Percentiles rank a stretch among this genome's conserved stretches.
phyloP scores from a whole-genome alignment of 2,888 invertebrate genomes.

The Yponomeuta malinellus region DNA sequence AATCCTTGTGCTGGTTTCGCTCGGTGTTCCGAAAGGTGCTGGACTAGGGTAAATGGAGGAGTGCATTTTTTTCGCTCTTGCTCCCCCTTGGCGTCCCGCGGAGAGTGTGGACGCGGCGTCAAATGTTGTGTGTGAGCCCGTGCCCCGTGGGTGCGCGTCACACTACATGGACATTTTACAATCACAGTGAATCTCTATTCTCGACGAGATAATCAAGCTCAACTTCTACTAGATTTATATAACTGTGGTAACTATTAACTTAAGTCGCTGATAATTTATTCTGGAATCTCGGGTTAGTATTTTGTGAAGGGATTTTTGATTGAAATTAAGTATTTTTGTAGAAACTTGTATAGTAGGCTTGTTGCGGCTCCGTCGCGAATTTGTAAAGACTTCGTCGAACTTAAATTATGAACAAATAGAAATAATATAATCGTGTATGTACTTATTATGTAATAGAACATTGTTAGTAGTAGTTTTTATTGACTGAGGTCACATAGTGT shows the following conservation, averaged over 20 bases:
- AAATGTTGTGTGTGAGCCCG: too few relatives aligned
- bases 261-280: constrained; percentile 15
- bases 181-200: background rate
- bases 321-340: background rate
- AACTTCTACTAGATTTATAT: background rate
- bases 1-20: background rate
- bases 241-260: constrained; percentile 4
- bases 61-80: too few relatives aligned
- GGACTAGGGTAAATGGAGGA: too few relatives aligned
- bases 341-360: background rate
- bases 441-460: background rate
- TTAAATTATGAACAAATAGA: background rate
- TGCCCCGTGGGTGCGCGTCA: background rate
- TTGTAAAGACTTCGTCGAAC: background rate
- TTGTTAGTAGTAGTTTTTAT: background rate
- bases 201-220: constrained; percentile 3
- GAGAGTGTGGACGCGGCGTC: too few relatives aligned
- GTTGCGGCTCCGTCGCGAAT: background rate
- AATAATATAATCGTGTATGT: background rate
- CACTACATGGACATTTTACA: background rate
- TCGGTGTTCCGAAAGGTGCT: too few relatives aligned
- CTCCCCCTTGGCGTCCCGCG: too few relatives aligned
- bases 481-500: background rate
- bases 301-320: background rate
- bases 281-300: constrained; percentile 6